These are phyloP conservation scores for Saimiri boliviensis DNA, from an alignment of 2,113 vertebrate genomes.

Conservation along the genomic window DNA sequence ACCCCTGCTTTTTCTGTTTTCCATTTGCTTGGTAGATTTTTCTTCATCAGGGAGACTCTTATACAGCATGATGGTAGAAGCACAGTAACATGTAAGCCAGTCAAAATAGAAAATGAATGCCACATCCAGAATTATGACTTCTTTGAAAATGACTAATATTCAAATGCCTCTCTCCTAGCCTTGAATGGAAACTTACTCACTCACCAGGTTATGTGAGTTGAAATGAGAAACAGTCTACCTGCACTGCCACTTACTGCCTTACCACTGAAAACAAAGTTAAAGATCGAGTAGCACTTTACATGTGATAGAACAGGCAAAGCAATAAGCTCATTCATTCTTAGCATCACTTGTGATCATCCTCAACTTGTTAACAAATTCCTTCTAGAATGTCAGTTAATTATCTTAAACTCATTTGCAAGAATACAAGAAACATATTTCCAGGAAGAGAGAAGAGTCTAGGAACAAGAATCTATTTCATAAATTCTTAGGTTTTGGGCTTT, in stretches of 20 bases:
- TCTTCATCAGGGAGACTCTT: neutral
- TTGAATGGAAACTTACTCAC: neutral
- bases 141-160: neutral
- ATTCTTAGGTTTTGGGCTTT: neutral
- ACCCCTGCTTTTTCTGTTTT: neutral
- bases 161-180: neutral
- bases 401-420: neutral
- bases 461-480: conserved; percentile 1
- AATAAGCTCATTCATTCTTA: neutral
- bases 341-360: neutral
- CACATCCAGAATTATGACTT: neutral
- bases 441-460: neutral
- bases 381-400: neutral
- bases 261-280: neutral
- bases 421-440: neutral
- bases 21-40: neutral
- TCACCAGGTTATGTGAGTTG: neutral
- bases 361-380: neutral
- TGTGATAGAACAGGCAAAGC: neutral
- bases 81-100: neutral
- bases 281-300: rapidly evolving
- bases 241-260: neutral
- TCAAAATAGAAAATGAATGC: neutral
- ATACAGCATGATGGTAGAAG: neutral
- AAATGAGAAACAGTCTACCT: neutral